These are phyloP conservation scores for Leptocoma aspasia DNA, from an alignment of 2,113 vertebrate species.

Conservation along the genomic window DNA sequence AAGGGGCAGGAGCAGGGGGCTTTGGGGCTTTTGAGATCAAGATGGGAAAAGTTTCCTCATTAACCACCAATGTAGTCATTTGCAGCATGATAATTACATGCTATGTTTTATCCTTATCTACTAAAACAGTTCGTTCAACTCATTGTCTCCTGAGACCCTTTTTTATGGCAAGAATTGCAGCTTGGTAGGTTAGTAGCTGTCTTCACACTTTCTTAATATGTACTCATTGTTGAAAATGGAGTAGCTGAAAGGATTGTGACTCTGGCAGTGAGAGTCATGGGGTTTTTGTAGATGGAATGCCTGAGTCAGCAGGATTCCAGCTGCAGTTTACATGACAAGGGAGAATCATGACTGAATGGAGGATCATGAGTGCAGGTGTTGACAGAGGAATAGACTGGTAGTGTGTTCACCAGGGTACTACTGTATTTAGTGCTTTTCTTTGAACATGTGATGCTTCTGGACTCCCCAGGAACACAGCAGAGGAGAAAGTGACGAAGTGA, in stretches of 20 bases:
- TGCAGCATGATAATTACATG: background rate
- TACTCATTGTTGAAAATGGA: background rate
- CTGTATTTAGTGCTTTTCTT: background rate
- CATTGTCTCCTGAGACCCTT: background rate
- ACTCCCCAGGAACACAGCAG: background rate
- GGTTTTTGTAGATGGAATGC: background rate
- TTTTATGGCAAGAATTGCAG: background rate
- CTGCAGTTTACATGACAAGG: background rate
- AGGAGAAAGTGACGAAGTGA: background rate
- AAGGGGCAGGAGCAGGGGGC: background rate
- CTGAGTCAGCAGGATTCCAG: constrained; percentile 44
- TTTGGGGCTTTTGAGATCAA: background rate
- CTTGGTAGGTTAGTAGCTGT: background rate
- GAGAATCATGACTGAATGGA: background rate
- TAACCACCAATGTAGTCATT: background rate
- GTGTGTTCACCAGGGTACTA: background rate
- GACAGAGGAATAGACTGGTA: background rate
- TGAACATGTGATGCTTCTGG: background rate
- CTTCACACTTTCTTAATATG: background rate
- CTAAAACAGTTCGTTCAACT: background rate
- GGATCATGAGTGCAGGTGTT: background rate
- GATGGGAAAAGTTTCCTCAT: background rate
- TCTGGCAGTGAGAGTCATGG: background rate
- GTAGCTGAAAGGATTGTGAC: background rate
- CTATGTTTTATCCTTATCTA: background rate